These are phyloP conservation scores for Hippocampus mohnikei DNA, from an alignment of 2,113 vertebrate species.

Conservation along the genomic window DNA sequence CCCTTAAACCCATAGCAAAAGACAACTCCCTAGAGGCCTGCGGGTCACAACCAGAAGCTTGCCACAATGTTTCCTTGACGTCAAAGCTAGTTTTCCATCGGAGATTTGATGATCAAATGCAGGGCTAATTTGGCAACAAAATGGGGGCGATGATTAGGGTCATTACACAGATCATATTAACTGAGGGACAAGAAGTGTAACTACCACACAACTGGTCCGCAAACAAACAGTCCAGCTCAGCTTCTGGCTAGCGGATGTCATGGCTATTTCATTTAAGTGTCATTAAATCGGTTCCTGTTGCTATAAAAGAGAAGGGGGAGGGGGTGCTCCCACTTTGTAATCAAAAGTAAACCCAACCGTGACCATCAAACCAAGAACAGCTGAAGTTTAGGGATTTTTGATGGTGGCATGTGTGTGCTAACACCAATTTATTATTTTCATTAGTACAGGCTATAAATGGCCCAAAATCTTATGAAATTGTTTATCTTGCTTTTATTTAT, in stretches of 20 bases:
- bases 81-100: not conserved
- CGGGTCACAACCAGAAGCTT: not conserved
- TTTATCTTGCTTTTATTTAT: too few species aligned
- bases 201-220: not conserved
- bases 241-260: not conserved
- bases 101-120: not conserved
- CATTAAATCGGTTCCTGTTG: not conserved
- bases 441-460: not conserved
- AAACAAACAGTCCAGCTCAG: not conserved
- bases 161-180: not conserved
- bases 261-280: not conserved
- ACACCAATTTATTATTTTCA: not conserved
- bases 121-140: too few species aligned
- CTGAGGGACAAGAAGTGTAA: not conserved
- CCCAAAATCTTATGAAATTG: not conserved
- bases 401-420: not conserved
- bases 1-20: not conserved
- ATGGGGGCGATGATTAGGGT: not conserved
- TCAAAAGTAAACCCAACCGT: not conserved
- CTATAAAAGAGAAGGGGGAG: not conserved
- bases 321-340: not conserved
- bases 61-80: not conserved
- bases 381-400: not conserved
- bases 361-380: not conserved
- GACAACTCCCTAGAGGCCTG: not conserved